Conservation (phyloP, 2,797 vertebrate genomes). For the Valencia hispanica region DNA sequence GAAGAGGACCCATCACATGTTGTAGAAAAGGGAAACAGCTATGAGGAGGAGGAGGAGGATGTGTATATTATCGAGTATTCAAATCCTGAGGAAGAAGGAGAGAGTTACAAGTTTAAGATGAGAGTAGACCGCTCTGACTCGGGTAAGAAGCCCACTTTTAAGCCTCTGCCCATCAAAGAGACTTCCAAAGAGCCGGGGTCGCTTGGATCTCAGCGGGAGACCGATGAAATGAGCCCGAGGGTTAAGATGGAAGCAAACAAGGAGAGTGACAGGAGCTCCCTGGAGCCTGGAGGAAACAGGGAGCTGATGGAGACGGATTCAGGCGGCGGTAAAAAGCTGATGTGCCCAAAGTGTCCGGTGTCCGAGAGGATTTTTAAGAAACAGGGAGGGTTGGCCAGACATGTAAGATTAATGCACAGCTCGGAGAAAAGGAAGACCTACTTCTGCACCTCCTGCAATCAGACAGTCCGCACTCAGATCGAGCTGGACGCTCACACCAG, state of each 20-base stretch:
- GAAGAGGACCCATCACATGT: too few species aligned
- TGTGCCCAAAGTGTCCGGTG: background rate
- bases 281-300: too few species aligned
- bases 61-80: slow-evolving; percentile 61
- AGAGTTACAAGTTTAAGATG: slow-evolving; percentile 60
- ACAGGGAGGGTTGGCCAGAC: too few species aligned
- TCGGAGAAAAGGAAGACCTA: too few species aligned
- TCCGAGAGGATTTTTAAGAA: too few species aligned
- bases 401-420: too few species aligned
- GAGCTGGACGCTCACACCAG: too few species aligned
- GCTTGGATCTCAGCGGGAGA: background rate
- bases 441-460: too few species aligned
- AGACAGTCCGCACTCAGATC: too few species aligned
- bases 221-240: too few species aligned
- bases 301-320: slow-evolving; percentile 8
- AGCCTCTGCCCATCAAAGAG: background rate
- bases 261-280: too few species aligned
- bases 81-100: slow-evolving; percentile 56
- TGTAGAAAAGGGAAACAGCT: too few species aligned
- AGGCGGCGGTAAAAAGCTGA: background rate
- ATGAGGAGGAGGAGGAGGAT: slow-evolving; percentile 33
- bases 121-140: slow-evolving; percentile 32
- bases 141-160: background rate
- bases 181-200: background rate
- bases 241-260: background rate